These are phyloP conservation scores for Cynodonichthys magdalenae DNA, from an alignment of 2,797 vertebrate species.

Conservation along the genomic window DNA sequence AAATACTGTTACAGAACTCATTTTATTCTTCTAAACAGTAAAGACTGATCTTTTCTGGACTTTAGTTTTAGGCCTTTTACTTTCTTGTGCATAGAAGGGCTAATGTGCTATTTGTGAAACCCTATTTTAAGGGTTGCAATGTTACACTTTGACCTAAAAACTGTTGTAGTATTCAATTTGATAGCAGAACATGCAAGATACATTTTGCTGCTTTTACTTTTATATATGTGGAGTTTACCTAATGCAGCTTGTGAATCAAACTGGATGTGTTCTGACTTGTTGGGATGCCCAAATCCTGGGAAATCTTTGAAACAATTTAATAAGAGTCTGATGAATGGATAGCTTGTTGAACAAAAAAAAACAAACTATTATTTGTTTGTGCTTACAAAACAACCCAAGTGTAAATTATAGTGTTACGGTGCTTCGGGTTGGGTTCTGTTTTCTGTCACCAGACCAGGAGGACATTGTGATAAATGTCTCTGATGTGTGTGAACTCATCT, in stretches of 20 bases:
- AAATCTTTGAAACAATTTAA: conserved; percentile 54
- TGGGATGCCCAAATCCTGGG: conserved; percentile 45
- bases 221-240: conserved; percentile 13
- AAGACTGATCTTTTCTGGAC: conserved; percentile 58
- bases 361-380: conserved; percentile 31
- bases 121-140: conserved; percentile 63
- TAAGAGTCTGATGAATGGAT: conserved; percentile 48
- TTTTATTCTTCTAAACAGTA: conserved; percentile 48
- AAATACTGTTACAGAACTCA: conserved; percentile 67
- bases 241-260: conserved; percentile 35
- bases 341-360: conserved; percentile 39
- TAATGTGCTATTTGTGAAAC: conserved; percentile 46
- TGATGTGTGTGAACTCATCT: neutral
- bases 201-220: conserved; percentile 23
- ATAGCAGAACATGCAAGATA: conserved; percentile 30
- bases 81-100: conserved; percentile 51
- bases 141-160: conserved; percentile 43
- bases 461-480: conserved; percentile 13
- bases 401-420: conserved; percentile 7
- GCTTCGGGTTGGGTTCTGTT: conserved; percentile 30
- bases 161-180: conserved; percentile 42
- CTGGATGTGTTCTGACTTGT: conserved; percentile 26
- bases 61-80: conserved; percentile 47
- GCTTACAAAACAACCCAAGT: conserved; percentile 29
- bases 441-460: conserved; percentile 40